phyloP scores from a whole-genome alignment of 2,888 invertebrate genomes.

The Sturmia bella region DNA sequence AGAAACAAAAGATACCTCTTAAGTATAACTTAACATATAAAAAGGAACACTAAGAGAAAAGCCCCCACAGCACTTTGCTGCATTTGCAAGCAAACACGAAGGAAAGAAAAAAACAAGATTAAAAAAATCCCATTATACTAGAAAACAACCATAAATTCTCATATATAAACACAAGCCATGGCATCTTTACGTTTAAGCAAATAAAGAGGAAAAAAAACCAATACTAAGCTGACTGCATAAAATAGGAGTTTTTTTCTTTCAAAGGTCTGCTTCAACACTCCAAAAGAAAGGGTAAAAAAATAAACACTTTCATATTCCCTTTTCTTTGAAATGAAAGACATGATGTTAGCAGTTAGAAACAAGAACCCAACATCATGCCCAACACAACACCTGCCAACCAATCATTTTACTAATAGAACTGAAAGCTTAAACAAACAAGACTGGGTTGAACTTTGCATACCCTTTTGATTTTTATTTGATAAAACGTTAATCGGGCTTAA shows the following conservation, averaged over 20 bases:
- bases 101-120: slow-evolving; percentile 10
- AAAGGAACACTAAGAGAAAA: neutral
- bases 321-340: neutral
- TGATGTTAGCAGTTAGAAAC: neutral
- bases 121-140: slow-evolving; percentile 9
- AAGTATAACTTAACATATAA: slow-evolving; percentile 15
- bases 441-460: no score
- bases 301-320: neutral
- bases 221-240: neutral
- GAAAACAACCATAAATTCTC: slow-evolving; percentile 10
- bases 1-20: slow-evolving; percentile 8
- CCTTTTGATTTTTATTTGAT: no score
- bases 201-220: slow-evolving; percentile 18
- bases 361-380: neutral
- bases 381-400: neutral
- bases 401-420: neutral
- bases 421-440: no score
- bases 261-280: slow-evolving; percentile 43
- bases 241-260: slow-evolving; percentile 15
- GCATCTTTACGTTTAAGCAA: slow-evolving; percentile 9
- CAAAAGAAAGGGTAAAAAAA: neutral
- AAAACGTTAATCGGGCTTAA: no score
- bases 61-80: slow-evolving; percentile 12
- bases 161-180: slow-evolving; percentile 8
- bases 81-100: neutral